Evolutionary conservation across 2,888 invertebrate genomes (phyloP), one percentile per base, ranked within the genome.

Genomic region (Meghimatium bilineatum): DNA sequence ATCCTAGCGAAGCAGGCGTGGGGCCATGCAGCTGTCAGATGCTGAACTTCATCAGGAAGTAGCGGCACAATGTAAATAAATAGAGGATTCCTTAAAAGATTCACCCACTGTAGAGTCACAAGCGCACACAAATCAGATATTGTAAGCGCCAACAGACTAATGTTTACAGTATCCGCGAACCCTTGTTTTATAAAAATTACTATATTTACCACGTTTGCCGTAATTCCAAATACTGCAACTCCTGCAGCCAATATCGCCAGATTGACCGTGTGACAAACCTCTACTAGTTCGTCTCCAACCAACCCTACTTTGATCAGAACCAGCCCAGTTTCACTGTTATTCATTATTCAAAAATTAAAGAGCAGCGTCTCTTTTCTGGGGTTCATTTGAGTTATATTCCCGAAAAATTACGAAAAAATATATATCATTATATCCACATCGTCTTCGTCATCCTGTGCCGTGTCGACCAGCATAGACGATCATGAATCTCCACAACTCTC

Each of bases 1-100:
- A 72, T 72, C 44, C 72, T 72, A 29, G 72, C 72, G 44, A 72
- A 72, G 29, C 72, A 72, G 72, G 72, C 72, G 29, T 72, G 72
- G 12, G 75, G 75, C 75, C 75, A 75, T 10, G 75, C 75, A 17
- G 75, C 75, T 20, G 75, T 23, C 3, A 75, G 26, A 56, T 75
- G 75, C 26, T 75, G 75, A 1, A 75, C 75, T 29, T 75, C 75
- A 56, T 75, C 75, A 5, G 75, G 34, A n/a, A 75, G 26, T 0
- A 75, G 52, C 12, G 75, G 56, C 14, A 75, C 75, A 17, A 3
- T 56, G 56, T 75, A 56, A 34, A 75, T 75, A 32, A 75, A 75
- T 1, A 75, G 56, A 14, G 52, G 75, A 32, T 75, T 75, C 20
- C 75, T 3, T 17, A 75, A 8, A 29, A 75, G 75, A 36, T 32